Percentiles rank a stretch among this genome's conserved stretches.
These are phyloP conservation scores for Tenthredo scrophulariae DNA, from an alignment of 2,888 invertebrate species.

Conservation along the genomic window DNA sequence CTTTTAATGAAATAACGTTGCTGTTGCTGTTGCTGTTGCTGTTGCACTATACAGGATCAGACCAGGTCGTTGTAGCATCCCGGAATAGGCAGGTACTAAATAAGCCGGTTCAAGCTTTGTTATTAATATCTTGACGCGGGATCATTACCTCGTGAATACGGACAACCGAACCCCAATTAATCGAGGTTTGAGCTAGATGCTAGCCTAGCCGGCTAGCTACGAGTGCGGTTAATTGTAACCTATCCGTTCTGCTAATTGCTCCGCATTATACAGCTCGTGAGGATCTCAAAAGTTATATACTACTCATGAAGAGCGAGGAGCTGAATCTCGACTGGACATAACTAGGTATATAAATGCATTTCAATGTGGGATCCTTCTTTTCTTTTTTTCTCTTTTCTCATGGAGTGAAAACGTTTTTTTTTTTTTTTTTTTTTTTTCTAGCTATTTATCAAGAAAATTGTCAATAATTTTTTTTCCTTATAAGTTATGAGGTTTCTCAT, in stretches of 20 bases:
- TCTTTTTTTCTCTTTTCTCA: not conserved
- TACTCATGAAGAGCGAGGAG: too few relatives aligned
- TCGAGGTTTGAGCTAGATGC: not conserved
- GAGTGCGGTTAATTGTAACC: constrained; percentile 35
- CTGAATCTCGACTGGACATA: too few relatives aligned
- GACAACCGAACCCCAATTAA: constrained; percentile 35
- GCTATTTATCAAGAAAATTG: not conserved
- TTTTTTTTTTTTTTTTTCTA: not conserved
- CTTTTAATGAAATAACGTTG: not conserved
- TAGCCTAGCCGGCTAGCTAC: not conserved
- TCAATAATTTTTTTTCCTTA: not conserved
- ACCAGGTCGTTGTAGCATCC: not conserved
- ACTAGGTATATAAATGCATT: too few relatives aligned
- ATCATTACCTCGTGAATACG: not conserved
- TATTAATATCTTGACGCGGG: constrained; percentile 16
- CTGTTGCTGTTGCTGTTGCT: not conserved
- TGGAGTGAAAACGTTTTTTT: too few relatives aligned
- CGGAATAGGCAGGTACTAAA: not conserved
- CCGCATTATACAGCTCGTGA: not conserved
- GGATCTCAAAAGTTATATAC: not conserved
- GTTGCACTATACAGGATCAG: not conserved
- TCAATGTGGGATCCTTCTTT: not conserved
- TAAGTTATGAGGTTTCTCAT: not conserved
- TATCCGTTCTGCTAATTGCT: constrained; percentile 42
- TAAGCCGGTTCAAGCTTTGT: not conserved